Base-by-base conservation (phyloP, 2,113 vertebrate genomes). In the Psephotus haematonotus region DNA sequence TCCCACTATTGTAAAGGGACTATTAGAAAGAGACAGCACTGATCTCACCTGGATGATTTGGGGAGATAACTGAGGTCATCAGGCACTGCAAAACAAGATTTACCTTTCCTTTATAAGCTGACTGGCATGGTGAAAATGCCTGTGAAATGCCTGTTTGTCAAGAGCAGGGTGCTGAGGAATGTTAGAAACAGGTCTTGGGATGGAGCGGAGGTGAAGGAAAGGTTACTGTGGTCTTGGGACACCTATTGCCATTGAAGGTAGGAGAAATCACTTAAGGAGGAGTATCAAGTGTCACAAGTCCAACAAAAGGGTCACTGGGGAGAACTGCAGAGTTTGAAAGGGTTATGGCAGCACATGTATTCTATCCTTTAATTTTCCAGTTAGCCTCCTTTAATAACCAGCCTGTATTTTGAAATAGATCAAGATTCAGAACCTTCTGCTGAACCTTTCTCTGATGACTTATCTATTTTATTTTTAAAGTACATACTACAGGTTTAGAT, bases 201-300 rank as follows among this genome's bases (percentile, higher is more conserved):
- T 15, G 23, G 7, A 85, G 6, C 4, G 0, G 0, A 80, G 11
- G 49, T 1, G 1, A 10, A 59, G 41, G 41, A 49, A 87, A 70
- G 47, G 8, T 74, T 81, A 19, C 0, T 0, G 16, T 44, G 62
- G 6, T 74, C 64, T 77, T 65, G 27, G 53, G 23, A 72, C 7
- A 6, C 13, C 50, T 46, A 6, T 65, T 91, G 29, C 20, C 19
- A 25, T 11, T 52, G 49, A 83, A 81, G 17, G 9, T 24, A 59
- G 33, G 33, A 59, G 57, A n/a, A n/a, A 57, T n/a, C 22, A 11
- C 18, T 55, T 77, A 25, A 22, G 60, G 33, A 76, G 28, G 68
- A 70, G 5, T 33, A 39, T 9, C 10, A 62, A 24, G 14, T 13
- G 7, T 12, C 4, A 0, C 22, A 64, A 76, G 55, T 37, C n/a